These are phyloP conservation scores for Buathra laborator DNA, from an alignment of 2,888 invertebrate genomes.

Conservation along the genomic window DNA sequence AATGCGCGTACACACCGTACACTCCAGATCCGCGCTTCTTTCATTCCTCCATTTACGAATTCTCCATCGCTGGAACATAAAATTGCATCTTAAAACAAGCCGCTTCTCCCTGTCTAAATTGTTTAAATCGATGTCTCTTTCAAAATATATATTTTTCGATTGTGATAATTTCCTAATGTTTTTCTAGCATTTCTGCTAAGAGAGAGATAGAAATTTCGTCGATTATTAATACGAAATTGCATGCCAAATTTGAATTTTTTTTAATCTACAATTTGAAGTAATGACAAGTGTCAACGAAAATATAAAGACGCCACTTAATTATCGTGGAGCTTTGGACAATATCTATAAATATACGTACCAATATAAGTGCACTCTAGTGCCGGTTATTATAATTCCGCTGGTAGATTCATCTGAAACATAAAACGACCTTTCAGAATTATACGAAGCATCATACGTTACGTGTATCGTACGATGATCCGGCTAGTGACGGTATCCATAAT, in stretches of 20 bases:
- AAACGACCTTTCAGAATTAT: slow-evolving; percentile 58
- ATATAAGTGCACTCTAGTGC: neutral
- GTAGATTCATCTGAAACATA: slow-evolving; percentile 59
- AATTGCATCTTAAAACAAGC: slow-evolving; percentile 6
- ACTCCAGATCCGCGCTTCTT: neutral
- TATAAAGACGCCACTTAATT: neutral
- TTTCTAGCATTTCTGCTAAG: no score
- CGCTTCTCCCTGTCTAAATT: neutral
- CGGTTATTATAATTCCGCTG: slow-evolving; percentile 38
- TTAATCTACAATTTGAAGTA: neutral
- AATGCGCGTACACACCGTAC: neutral
- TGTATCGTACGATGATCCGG: neutral
- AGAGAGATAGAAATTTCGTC: neutral
- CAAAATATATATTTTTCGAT: neutral
- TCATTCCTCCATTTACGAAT: neutral
- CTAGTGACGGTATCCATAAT: slow-evolving; percentile 55
- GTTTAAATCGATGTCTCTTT: neutral
- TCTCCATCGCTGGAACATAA: slow-evolving; percentile 12
- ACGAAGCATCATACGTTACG: slow-evolving; percentile 31
- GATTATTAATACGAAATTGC: neutral
- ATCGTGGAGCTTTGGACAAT: slow-evolving; percentile 7
- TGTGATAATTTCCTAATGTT: neutral
- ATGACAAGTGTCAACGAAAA: neutral
- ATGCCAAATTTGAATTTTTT: neutral
- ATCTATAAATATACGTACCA: slow-evolving; percentile 62